Percentiles rank a stretch among this genome's conserved stretches.
Conservation (phyloP, 2,888 invertebrate genomes). For the Drosophila ezoana region DNA sequence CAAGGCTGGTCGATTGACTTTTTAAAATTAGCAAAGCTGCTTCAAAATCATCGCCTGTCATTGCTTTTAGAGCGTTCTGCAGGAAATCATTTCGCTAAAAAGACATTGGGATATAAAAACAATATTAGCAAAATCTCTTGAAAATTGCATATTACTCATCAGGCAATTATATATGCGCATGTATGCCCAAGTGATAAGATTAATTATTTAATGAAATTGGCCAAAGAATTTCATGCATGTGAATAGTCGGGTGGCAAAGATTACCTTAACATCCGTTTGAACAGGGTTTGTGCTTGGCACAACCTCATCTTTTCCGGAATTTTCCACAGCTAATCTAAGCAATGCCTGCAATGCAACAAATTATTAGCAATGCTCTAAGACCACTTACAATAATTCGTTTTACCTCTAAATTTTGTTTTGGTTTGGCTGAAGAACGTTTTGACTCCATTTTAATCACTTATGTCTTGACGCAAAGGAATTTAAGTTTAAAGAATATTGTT, state of each 20-base stretch:
- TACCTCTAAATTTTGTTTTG: slow-evolving; percentile 50
- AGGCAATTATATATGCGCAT: background rate
- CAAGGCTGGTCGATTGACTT: slow-evolving; percentile 25
- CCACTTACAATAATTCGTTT: too few species aligned
- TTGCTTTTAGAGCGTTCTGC: slow-evolving; percentile 52
- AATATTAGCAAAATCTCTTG: too few species aligned
- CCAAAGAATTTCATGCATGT: too few species aligned
- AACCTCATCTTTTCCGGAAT: slow-evolving; percentile 37
- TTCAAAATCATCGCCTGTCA: slow-evolving; percentile 56
- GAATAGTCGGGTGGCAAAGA: background rate
- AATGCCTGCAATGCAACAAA: slow-evolving; percentile 24
- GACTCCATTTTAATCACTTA: slow-evolving; percentile 27
- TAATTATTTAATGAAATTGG: too few species aligned
- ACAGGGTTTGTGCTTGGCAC: background rate
- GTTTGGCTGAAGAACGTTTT: slow-evolving; percentile 23
- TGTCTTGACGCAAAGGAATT: background rate
- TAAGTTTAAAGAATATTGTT: background rate
- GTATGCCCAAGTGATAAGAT: background rate
- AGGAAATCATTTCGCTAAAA: slow-evolving; percentile 45
- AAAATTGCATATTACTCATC: background rate
- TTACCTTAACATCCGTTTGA: slow-evolving; percentile 24
- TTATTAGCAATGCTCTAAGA: too few species aligned
- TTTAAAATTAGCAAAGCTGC: slow-evolving; percentile 51
- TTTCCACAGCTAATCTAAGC: slow-evolving; percentile 48
- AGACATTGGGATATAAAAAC: background rate